These are phyloP conservation scores for Drosophila elegans DNA, from an alignment of 1,140 invertebrate genomes.

Conservation along the genomic window DNA sequence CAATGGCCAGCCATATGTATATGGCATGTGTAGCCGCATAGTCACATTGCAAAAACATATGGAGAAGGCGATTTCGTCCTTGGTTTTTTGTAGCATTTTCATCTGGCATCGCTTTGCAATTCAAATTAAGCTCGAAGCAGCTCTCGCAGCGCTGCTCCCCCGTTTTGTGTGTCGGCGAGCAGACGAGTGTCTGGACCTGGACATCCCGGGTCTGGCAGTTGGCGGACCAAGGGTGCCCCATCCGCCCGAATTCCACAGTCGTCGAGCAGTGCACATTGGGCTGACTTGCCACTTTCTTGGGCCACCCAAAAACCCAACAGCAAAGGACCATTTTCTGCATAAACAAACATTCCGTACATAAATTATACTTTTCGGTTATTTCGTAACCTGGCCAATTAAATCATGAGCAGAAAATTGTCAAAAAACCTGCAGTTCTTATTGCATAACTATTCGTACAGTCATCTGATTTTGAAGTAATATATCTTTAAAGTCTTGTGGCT, in stretches of 20 bases:
- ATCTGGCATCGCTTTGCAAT: conserved; percentile 33
- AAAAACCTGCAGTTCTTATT: no score
- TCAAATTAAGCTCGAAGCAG: conserved; percentile 23
- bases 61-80: conserved; percentile 5
- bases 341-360: not conserved
- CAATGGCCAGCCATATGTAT: not conserved
- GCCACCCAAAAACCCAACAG: not conserved
- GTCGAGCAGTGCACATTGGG: conserved; percentile 12
- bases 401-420: no score
- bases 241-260: not conserved
- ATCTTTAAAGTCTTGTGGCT: not conserved
- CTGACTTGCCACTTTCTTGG: not conserved
- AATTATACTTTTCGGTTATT: not conserved
- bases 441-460: no score
- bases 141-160: not conserved
- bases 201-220: conserved; percentile 28
- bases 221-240: conserved; percentile 14
- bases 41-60: not conserved
- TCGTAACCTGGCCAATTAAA: conserved; percentile 1
- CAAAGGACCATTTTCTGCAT: not conserved
- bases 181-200: conserved; percentile 21
- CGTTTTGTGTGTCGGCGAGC: not conserved
- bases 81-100: conserved; percentile 15
- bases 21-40: not conserved
- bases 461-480: not conserved